Conservation (phyloP, 2,797 vertebrate species). For the Lycodopsis pacificus region DNA sequence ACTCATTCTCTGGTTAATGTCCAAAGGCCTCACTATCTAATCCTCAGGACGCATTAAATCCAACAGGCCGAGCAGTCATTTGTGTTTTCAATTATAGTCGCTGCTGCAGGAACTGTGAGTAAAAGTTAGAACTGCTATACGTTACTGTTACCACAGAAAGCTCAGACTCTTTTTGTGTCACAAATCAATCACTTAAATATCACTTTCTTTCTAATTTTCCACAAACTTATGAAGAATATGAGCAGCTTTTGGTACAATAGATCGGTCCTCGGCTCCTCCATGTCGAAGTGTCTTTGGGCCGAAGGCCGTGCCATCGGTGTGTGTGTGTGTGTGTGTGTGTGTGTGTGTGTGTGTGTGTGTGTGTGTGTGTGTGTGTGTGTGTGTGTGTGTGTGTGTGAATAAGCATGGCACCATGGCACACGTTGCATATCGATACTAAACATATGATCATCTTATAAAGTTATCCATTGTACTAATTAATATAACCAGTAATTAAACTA, state of each 20-base stretch:
- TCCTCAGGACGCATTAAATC: constrained; percentile 84
- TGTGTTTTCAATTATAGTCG: constrained; percentile 84
- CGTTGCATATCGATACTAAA: neutral
- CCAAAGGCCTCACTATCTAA: constrained; percentile 79
- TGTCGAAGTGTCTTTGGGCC: neutral
- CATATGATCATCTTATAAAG: neutral
- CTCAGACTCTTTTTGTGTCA: neutral
- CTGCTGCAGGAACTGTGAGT: constrained; percentile 66
- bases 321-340: neutral
- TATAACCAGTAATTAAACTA: neutral
- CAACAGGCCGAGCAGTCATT: constrained; percentile 77
- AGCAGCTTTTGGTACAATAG: neutral
- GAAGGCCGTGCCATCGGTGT: neutral
- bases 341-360: neutral
- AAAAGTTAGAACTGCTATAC: constrained; percentile 39
- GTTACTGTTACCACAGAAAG: constrained; percentile 52
- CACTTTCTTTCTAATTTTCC: constrained; percentile 28
- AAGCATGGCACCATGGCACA: neutral
- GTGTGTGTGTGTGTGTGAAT: neutral
- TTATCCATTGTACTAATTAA: neutral
- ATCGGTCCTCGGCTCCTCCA: neutral
- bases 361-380: neutral
- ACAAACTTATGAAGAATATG: neutral
- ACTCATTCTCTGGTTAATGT: constrained; percentile 86
- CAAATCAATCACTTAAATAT: constrained; percentile 43